Evolutionary conservation across 2,113 vertebrate species (phyloP).

Genomic region (Clupea harengus): DNA sequence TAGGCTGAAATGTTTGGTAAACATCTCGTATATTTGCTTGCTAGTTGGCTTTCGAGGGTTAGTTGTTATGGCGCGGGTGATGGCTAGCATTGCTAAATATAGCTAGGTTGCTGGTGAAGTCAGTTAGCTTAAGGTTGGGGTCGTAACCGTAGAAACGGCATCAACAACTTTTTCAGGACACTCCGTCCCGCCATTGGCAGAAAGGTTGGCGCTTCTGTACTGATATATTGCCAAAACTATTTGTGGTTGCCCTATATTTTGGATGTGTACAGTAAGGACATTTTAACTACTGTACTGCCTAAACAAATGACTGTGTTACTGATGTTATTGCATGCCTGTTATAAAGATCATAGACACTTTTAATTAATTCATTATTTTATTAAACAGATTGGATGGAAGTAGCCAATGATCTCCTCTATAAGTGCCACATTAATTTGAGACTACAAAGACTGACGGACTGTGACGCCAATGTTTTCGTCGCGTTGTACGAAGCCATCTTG

Average conservation of each 20-base stretch:
- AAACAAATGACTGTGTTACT: background rate
- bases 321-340: background rate
- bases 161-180: background rate
- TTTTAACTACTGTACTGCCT: background rate
- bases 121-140: background rate
- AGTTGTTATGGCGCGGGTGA: background rate
- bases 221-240: background rate
- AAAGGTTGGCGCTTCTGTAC: background rate
- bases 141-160: constrained; percentile 13
- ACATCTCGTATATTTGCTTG: background rate
- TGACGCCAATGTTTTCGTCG: constrained; percentile 81
- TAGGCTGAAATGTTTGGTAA: background rate
- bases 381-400: constrained; percentile 83
- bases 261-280: background rate
- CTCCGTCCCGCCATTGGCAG: background rate
- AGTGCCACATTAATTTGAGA: constrained; percentile 78
- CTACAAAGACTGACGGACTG: constrained; percentile 82
- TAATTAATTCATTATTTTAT: background rate
- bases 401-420: constrained; percentile 86
- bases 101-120: background rate
- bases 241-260: background rate
- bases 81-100: background rate
- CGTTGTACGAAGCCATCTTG: constrained; percentile 85
- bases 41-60: background rate
- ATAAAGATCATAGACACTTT: background rate